Evolutionary conservation across 2,113 vertebrate genomes (phyloP).

Genomic region (Hyperopisus bebe): DNA sequence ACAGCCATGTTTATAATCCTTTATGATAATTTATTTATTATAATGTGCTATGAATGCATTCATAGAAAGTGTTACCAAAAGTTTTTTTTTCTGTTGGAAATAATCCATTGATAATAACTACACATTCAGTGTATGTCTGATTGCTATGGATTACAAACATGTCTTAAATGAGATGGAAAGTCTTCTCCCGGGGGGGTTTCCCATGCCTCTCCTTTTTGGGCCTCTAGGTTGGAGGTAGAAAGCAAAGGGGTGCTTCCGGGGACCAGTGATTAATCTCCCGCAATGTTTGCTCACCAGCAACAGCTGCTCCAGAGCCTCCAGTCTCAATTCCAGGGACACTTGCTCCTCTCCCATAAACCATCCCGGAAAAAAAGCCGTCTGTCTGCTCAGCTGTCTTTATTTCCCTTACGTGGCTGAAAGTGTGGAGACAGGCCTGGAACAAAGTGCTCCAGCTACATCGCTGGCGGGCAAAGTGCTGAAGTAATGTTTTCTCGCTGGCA

Average conservation of each 20-base stretch:
- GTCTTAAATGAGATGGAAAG: neutral
- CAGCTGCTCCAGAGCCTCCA: slow-evolving; percentile 5
- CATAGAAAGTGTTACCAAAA: neutral
- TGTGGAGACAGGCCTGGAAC: neutral
- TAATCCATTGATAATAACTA: neutral
- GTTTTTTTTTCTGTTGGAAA: neutral
- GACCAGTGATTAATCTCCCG: slow-evolving; percentile 14
- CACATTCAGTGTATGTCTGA: neutral
- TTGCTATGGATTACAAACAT: neutral
- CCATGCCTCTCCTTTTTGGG: neutral
- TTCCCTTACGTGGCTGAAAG: slow-evolving; percentile 16
- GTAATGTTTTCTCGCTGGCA: slow-evolving; percentile 7
- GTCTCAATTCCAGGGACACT: slow-evolving; percentile 5
- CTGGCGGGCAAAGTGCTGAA: slow-evolving; percentile 11
- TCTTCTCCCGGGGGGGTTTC: neutral
- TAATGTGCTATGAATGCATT: neutral
- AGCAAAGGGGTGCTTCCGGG: neutral
- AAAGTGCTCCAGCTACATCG: neutral
- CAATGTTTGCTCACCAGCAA: slow-evolving; percentile 3
- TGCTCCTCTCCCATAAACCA: neutral
- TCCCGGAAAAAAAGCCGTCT: neutral
- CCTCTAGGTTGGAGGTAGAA: neutral
- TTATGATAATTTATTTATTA: neutral
- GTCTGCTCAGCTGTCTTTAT: neutral
- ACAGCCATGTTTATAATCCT: neutral